phyloP scores from a whole-genome alignment of 2,113 vertebrate genomes.

The Ramphastos sulfuratus region DNA sequence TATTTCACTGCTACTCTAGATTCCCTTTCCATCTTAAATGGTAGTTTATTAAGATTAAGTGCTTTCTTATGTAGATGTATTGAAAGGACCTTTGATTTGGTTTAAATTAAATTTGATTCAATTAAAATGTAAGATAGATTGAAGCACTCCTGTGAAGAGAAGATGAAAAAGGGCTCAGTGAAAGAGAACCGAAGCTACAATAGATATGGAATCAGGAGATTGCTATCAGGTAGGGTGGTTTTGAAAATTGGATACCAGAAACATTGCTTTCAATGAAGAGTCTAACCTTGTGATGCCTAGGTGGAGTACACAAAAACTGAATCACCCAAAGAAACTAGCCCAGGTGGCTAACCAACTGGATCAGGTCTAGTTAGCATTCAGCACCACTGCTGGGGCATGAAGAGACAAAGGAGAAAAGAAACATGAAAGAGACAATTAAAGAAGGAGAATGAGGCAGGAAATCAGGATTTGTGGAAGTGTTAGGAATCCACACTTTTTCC shows the following conservation, averaged over 20 bases:
- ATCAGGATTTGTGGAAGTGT: constrained; percentile 15
- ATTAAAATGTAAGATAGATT: constrained; percentile 72
- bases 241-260: constrained; percentile 20
- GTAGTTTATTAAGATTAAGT: constrained; percentile 79
- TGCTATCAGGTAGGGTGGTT: not conserved
- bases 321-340: not conserved
- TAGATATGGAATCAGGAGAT: constrained; percentile 7
- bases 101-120: constrained; percentile 79
- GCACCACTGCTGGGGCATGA: not conserved
- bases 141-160: constrained; percentile 61
- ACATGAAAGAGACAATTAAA: constrained; percentile 54
- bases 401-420: constrained; percentile 20
- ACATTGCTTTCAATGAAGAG: not conserved
- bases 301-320: not conserved
- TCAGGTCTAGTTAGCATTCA: constrained; percentile 34
- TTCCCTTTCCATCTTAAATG: constrained; percentile 71
- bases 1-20: constrained; percentile 68
- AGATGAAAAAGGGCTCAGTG: constrained; percentile 28
- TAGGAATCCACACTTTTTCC: constrained; percentile 1
- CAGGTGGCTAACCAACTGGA: not conserved
- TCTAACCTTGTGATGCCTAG: not conserved
- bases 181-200: not conserved
- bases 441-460: not conserved
- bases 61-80: constrained; percentile 74
- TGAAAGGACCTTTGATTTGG: constrained; percentile 74